Base-by-base conservation (phyloP, 2,888 invertebrate genomes). In the Chymomyza caudatula region DNA sequence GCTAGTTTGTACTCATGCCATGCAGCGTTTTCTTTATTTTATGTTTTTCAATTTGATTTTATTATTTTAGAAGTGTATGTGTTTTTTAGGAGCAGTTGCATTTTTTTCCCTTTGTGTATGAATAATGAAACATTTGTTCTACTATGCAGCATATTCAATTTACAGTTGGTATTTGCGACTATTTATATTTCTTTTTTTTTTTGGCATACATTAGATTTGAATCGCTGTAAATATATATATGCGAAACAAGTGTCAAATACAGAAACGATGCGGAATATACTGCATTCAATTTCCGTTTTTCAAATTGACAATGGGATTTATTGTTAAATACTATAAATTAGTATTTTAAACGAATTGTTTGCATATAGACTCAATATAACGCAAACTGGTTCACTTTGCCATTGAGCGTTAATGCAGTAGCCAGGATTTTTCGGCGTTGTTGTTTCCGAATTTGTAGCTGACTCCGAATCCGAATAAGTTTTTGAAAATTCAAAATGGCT, bases 281-380 rank as follows among this genome's bases (percentile, higher is more conserved):
- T n/a, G n/a, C 4, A 71, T 67, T 71, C 62, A 71, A 71, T 71
- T 71, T 37, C 8, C 29, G 29, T 11, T 37, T 37, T 37, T 37
- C 2, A 37, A 37, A 37, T 37, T 13, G 29, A 37, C 29, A 37
- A 11, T 13, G 5, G 11, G 29, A 4, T 0, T 11, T 8, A 11
- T 37, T 37, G 29, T 37, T 37, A 37, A 37, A 11, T 37, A 37
- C 11, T 37, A 37, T 8, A 37, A 37, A 11, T 37, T 37, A 2
- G 29, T 6, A 37, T 37, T 37, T 37, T 37, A 11, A 37, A 11
- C 3, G 29, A n/a, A 37, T 37, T 37, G 8, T 37, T 37, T 37
- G 2, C 11, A 29, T 37, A 13, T 11, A 11, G 2, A 4, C 3
- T 37, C n/a, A n/a, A 37, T 11, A 37, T 37, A 37, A 1, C 29